Evolutionary conservation across 2,888 invertebrate genomes (phyloP).

Genomic region (Dilophus febrilis): DNA sequence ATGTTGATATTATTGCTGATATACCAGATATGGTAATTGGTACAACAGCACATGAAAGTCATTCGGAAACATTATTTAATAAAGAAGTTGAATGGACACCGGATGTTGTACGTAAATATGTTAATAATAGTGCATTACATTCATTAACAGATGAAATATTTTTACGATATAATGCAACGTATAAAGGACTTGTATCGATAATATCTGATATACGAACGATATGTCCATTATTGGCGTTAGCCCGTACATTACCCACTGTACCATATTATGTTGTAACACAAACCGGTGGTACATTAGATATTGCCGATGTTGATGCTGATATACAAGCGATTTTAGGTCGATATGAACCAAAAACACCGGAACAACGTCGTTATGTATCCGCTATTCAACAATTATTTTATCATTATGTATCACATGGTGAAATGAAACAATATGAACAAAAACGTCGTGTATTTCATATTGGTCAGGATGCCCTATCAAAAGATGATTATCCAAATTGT

Average conservation of each 20-base stretch:
- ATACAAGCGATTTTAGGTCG: slow-evolving; percentile 62
- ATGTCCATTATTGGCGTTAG: slow-evolving; percentile 57
- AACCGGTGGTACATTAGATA: slow-evolving; percentile 33
- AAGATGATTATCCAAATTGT: slow-evolving; percentile 51
- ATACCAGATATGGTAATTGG: slow-evolving; percentile 45
- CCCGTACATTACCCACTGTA: slow-evolving; percentile 41
- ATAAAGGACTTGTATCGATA: slow-evolving; percentile 49
- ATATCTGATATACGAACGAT: slow-evolving; percentile 63
- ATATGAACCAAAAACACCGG: slow-evolving; percentile 52
- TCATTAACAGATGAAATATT: slow-evolving; percentile 42
- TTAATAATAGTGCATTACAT: slow-evolving; percentile 39
- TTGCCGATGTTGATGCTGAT: slow-evolving; percentile 45
- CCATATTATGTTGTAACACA: slow-evolving; percentile 62
- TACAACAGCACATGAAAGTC: slow-evolving; percentile 55
- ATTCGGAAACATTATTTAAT: slow-evolving; percentile 40
- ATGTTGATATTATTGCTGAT: too few relatives aligned
- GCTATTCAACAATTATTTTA: slow-evolving; percentile 72
- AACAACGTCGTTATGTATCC: slow-evolving; percentile 55
- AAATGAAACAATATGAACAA: slow-evolving; percentile 41
- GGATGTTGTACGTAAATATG: slow-evolving; percentile 42
- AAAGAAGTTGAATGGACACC: slow-evolving; percentile 49
- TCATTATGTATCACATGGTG: slow-evolving; percentile 63
- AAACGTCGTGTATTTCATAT: slow-evolving; percentile 43
- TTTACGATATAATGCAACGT: slow-evolving; percentile 47
- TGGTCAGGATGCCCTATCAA: slow-evolving; percentile 50